These are phyloP conservation scores for Marcusenius ussheri DNA, from an alignment of 2,113 vertebrate genomes.

Conservation along the genomic window DNA sequence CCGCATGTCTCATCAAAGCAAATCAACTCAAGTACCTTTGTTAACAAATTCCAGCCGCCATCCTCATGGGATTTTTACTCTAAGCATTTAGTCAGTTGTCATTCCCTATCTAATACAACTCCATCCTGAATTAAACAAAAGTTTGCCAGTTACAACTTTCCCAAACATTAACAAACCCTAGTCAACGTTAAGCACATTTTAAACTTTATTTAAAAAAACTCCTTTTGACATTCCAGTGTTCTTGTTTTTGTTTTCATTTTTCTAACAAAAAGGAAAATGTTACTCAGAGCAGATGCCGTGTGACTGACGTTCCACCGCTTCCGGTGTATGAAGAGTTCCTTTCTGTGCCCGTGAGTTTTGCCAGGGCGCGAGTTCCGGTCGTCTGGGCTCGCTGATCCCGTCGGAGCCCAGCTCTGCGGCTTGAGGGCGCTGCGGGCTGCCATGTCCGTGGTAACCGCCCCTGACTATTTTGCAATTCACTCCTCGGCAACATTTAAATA, in stretches of 20 bases:
- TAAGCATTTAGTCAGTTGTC: not conserved
- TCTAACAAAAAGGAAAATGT: slow-evolving; percentile 50
- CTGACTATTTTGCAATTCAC: not conserved
- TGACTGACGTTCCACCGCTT: slow-evolving; percentile 49
- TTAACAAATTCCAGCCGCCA: not conserved
- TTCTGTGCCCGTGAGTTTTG: slow-evolving; percentile 14
- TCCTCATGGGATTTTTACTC: not conserved
- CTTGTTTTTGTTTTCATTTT: slow-evolving; percentile 59
- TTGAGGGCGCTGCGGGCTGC: not conserved
- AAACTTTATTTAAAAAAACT: slow-evolving; percentile 51
- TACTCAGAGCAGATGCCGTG: slow-evolving; percentile 34
- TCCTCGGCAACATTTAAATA: not conserved
- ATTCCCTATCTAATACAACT: not conserved
- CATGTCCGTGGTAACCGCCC: not conserved
- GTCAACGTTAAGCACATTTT: not conserved
- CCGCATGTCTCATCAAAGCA: not conserved
- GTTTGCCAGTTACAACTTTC: not conserved
- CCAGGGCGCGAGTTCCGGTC: slow-evolving; percentile 20
- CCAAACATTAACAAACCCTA: not conserved
- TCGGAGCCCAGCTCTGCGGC: not conserved
- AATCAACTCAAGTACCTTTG: not conserved
- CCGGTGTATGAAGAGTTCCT: slow-evolving; percentile 33
- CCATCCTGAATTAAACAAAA: not conserved
- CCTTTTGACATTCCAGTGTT: slow-evolving; percentile 60
- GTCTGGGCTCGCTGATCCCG: slow-evolving; percentile 4